A percentile compares a stretch with the other conserved stretches of the same genome.
These are phyloP conservation scores for Macropis europaea DNA, from an alignment of 2,888 invertebrate species.

Conservation along the genomic window DNA sequence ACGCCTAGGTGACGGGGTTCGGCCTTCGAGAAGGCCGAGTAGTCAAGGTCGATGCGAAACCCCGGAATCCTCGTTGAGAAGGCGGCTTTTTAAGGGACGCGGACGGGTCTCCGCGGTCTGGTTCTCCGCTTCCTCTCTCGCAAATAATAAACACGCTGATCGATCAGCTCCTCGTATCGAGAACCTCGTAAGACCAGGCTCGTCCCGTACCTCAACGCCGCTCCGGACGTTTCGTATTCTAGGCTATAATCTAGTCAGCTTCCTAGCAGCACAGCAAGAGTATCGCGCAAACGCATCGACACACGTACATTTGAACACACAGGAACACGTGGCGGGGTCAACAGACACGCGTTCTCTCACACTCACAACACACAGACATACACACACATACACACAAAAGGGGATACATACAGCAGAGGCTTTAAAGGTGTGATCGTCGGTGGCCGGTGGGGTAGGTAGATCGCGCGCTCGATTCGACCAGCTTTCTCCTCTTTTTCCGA, in stretches of 20 bases:
- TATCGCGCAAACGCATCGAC: constrained; percentile 58
- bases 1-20: constrained; percentile 89
- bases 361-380: background rate
- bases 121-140: constrained; percentile 42
- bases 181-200: constrained; percentile 20
- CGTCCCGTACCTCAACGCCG: constrained; percentile 12
- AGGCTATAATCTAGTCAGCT: constrained; percentile 79
- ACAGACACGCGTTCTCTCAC: constrained; percentile 19
- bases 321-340: constrained; percentile 15
- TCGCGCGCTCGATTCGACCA: constrained; percentile 46
- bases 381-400: constrained; percentile 24
- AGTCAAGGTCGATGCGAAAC: constrained; percentile 61
- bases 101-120: constrained; percentile 16
- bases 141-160: no score
- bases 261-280: constrained; percentile 77
- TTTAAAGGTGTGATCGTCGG: constrained; percentile 53
- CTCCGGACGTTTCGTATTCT: constrained; percentile 62
- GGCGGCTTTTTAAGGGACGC: no score
- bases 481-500: constrained; percentile 36
- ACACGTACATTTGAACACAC: constrained; percentile 19
- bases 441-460: constrained; percentile 51
- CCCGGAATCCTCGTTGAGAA: constrained; percentile 47
- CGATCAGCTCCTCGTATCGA: constrained; percentile 31
- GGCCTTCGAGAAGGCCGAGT: constrained; percentile 85
- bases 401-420: no score